Evolutionary conservation across 2,797 vertebrate genomes (phyloP), one percentile per base, ranked within the genome.

Genomic region (Pseudochirops corinnae): DNA sequence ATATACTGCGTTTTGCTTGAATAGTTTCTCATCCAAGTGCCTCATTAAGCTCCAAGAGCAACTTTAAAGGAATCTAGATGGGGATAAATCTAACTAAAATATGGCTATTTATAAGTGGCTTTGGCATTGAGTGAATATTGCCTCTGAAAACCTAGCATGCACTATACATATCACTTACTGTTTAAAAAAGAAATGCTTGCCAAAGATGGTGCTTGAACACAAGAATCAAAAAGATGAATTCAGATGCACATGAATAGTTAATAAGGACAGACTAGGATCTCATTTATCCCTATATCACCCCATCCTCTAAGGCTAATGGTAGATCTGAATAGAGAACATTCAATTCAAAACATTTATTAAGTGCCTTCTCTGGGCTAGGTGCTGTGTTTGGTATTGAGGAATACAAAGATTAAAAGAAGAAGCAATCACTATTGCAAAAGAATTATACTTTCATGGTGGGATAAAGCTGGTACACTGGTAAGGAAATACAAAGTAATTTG

Each of bases 1-100:
- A 87, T 50, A 11, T 92, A 46, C 14, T 90, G 1, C 4, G 14
- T 87, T 50, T 90, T 6, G n/a, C 14, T n/a, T 90, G 55, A 39
- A 12, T 57, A 9, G 4, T 93, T 95, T 93, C 50, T 93, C 92
- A 74, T 93, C 33, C 18, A 92, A 55, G 94, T 90, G 14, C 0
- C 46, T 31, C 94, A 50, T 60, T 93, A 53, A 74, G 50, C 31
- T 55, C 95, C n/a, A 12, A 56, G 10, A n/a, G 11, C 31, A 90
- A 94, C 28, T 90, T 33, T 93, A 90, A 92, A 91, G 90, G 91
- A 95, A 94, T 94, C 92, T 55, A 93, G 21, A 91, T 90, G 31
- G 90, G 95, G 92, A 39, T 28, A 55, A 56, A 60, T 95, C 94
- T 94, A 92, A 31, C 56, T 95, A 26, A 95, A 91, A 31, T 50